Evolutionary conservation across 2,888 invertebrate species (phyloP).

Genomic region (Drosophila anomelani): DNA sequence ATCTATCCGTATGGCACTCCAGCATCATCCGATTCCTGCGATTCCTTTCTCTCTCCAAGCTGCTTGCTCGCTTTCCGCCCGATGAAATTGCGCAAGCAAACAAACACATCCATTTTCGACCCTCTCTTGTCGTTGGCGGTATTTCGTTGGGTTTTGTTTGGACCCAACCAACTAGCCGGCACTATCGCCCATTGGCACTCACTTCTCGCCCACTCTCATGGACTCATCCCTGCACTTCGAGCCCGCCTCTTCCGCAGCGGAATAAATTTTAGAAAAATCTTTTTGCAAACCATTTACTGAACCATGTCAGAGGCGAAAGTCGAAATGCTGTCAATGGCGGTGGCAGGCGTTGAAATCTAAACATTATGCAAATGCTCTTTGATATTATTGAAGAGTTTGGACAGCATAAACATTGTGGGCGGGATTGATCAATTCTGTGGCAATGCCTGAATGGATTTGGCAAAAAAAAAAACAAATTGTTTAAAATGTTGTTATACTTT

Average conservation of each 20-base stretch:
- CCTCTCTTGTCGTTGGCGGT: neutral
- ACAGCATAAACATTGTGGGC: constrained; percentile 35
- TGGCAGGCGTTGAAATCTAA: constrained; percentile 36
- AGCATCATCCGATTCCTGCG: constrained; percentile 9
- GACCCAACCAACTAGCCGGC: constrained; percentile 32
- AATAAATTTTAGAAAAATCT: constrained; percentile 38
- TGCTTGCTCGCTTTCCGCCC: constrained; percentile 29
- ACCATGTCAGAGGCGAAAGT: constrained; percentile 40
- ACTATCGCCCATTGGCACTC: constrained; percentile 44
- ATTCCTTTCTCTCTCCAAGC: constrained; percentile 18
- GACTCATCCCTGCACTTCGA: constrained; percentile 1
- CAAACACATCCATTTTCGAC: constrained; percentile 58
- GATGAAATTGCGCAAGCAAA: constrained; percentile 64
- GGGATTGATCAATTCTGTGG: constrained; percentile 41
- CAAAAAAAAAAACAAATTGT: constrained; percentile 13
- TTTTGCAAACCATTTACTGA: constrained; percentile 37
- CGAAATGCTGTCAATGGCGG: constrained; percentile 27
- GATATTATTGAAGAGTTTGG: constrained; percentile 40
- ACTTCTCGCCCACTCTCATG: constrained; percentile 9
- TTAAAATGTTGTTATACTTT: constrained; percentile 6
- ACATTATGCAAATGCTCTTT: constrained; percentile 49
- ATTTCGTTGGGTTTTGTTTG: constrained; percentile 33
- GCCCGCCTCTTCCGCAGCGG: constrained; percentile 17
- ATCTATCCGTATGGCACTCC: constrained; percentile 48
- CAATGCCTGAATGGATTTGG: constrained; percentile 19